A percentile compares a stretch with the other conserved stretches of the same genome.
phyloP scores from a whole-genome alignment of 2,797 vertebrate species.

The Heterohyrax brucei region DNA sequence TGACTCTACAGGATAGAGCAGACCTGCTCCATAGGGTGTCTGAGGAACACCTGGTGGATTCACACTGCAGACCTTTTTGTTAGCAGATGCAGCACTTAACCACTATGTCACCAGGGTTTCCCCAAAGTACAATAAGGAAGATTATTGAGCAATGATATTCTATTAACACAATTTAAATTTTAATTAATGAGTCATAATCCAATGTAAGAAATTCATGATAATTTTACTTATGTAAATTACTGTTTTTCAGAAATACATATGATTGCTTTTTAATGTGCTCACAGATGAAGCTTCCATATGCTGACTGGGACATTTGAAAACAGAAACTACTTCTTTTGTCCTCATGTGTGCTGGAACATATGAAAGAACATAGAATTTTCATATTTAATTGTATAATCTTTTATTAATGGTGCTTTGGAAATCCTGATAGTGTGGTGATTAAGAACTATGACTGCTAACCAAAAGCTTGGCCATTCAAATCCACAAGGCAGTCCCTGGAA shows the following conservation, averaged over 20 bases:
- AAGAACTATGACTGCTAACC: too few species aligned
- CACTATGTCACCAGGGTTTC: too few species aligned
- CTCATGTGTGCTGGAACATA: background rate
- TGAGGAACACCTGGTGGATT: too few species aligned
- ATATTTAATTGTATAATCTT: background rate
- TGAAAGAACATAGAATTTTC: background rate
- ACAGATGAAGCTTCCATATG: background rate
- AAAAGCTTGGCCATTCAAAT: too few species aligned
- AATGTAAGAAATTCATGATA: background rate
- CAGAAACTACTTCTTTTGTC: background rate
- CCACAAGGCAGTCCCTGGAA: too few species aligned
- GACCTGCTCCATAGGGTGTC: too few species aligned
- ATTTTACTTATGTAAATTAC: background rate
- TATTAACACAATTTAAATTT: background rate
- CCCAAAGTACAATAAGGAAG: background rate
- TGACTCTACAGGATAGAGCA: too few species aligned
- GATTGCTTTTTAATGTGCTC: background rate
- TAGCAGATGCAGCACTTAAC: too few species aligned
- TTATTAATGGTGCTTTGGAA: background rate
- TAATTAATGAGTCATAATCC: background rate
- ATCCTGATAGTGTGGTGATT: too few species aligned
- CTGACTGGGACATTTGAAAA: background rate
- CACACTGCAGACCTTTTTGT: too few species aligned
- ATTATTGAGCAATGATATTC: background rate
- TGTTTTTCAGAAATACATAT: too few species aligned